Base-by-base conservation (phyloP, 2,797 vertebrate species). In the Cygnus olor region DNA sequence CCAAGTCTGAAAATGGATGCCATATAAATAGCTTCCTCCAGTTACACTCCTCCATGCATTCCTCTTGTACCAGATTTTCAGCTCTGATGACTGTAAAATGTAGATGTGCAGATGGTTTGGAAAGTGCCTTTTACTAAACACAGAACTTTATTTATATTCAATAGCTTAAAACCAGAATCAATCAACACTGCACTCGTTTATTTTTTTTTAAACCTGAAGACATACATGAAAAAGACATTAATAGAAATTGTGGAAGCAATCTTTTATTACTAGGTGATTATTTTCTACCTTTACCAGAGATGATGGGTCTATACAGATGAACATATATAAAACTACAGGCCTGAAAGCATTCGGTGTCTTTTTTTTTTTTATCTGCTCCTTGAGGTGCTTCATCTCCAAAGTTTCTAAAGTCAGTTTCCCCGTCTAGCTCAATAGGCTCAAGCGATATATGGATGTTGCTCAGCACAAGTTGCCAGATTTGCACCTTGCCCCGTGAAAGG, bases 381-480 rank as follows among this genome's bases (percentile, higher is more conserved):
- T 16, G 25, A 63, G 25, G 38, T 53, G 32, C 13, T 54, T 34
- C 4, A 32, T 68, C 42, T 42, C 65, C 36, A 40, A 7, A 28
- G 14, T 54, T 54, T 27, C 51, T 18, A 5, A 38, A 34, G 60
- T 17, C 5, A 5, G 14, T 56, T 54, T 28, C 51, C 34, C 32
- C 18, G 34, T 9, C 4, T 1, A 21, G 40, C 40, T 14, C 27
- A 22, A 3, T 6, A 22, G 1, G 1, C 14, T 2, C 16, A 15
- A 34, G 56, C 24, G 14, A 24, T 36, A 5, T 0, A 2, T 2
- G 6, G 34, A 3, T 5, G 0, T 8, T 27, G 34, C 20, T 30
- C 4, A 9, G 22, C 13, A 25, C 3, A 0, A 11, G 47, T 2
- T 53, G 30, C 30, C 60, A 27, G 28, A 27, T n/a, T 20, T 53